Percentiles rank a stretch among this genome's conserved stretches.
Evolutionary conservation across 2,888 invertebrate genomes (phyloP).

Genomic region (Gandaritis pyraliata): DNA sequence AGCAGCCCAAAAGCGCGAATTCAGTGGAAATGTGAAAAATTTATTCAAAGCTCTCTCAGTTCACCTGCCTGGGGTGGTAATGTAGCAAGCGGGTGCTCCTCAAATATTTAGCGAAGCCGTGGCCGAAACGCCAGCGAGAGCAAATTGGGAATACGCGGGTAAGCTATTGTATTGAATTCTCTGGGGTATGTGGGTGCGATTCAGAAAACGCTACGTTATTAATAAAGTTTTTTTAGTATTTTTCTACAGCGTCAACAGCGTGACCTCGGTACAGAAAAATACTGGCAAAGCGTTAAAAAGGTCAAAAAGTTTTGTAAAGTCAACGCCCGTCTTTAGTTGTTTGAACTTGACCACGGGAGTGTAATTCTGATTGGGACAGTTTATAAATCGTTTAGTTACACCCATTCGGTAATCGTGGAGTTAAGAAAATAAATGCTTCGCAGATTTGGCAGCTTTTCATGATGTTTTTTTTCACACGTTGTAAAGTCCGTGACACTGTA

Average conservation of each 20-base stretch:
- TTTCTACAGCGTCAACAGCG: not conserved
- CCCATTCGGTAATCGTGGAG: not conserved
- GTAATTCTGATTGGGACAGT: not conserved
- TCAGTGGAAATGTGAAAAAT: slow-evolving; percentile 8
- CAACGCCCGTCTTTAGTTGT: not conserved
- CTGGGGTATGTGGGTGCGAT: not conserved
- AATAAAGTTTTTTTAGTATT: slow-evolving; percentile 12
- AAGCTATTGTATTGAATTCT: slow-evolving; percentile 13
- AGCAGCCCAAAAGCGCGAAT: slow-evolving; percentile 2
- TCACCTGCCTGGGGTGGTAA: slow-evolving; percentile 9
- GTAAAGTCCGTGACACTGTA: not conserved
- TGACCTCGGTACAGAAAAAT: slow-evolving; percentile 1
- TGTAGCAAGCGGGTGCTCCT: slow-evolving; percentile 35
- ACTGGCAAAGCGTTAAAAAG: not conserved
- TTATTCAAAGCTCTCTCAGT: slow-evolving; percentile 4
- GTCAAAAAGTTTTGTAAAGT: not conserved
- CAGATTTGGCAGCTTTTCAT: not conserved
- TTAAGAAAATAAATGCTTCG: not conserved
- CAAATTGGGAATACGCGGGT: slow-evolving; percentile 46
- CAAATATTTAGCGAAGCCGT: slow-evolving; percentile 53
- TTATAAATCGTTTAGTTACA: not conserved
- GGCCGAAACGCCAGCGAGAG: slow-evolving; percentile 40
- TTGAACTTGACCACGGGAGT: not conserved
- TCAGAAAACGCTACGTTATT: slow-evolving; percentile 8
- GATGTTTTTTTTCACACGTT: not conserved